phyloP scores from a whole-genome alignment of 1,140 invertebrate species.

The Asbolus verrucosus region DNA sequence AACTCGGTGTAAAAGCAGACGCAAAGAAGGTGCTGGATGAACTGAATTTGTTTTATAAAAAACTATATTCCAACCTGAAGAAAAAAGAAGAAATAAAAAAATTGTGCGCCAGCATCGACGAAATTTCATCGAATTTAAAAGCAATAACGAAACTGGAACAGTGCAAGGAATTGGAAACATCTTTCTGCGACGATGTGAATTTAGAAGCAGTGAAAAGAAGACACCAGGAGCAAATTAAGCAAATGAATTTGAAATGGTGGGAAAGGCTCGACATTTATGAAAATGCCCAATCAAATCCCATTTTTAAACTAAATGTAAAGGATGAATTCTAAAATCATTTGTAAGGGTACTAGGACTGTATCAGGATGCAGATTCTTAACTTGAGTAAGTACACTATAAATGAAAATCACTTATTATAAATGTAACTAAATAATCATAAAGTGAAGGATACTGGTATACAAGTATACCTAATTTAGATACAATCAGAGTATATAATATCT shows the following conservation, averaged over 20 bases:
- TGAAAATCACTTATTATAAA: too few relatives aligned
- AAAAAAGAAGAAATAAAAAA: conserved; percentile 15
- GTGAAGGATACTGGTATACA: too few relatives aligned
- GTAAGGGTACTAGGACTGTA: background rate
- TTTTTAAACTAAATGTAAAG: background rate
- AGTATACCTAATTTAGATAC: too few relatives aligned
- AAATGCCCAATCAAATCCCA: background rate
- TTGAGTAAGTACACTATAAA: too few relatives aligned
- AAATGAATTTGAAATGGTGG: conserved; percentile 26
- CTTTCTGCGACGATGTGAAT: background rate
- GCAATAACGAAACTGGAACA: conserved; percentile 2
- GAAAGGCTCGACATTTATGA: conserved; percentile 21
- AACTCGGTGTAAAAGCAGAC: background rate
- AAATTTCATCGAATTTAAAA: conserved; percentile 12
- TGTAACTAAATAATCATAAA: too few relatives aligned
- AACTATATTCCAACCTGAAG: background rate
- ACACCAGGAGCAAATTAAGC: conserved; percentile 1
- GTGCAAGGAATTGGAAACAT: conserved; percentile 34
- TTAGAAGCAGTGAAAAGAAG: background rate
- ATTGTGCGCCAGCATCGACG: conserved; percentile 11
- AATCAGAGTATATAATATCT: too few relatives aligned
- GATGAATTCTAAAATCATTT: background rate
- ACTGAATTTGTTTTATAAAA: conserved; percentile 3
- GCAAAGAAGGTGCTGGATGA: conserved; percentile 9
- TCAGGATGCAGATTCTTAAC: too few relatives aligned